A percentile compares a stretch with the other conserved stretches of the same genome.
phyloP scores from a whole-genome alignment of 2,113 vertebrate species.

The Silurus meridionalis region DNA sequence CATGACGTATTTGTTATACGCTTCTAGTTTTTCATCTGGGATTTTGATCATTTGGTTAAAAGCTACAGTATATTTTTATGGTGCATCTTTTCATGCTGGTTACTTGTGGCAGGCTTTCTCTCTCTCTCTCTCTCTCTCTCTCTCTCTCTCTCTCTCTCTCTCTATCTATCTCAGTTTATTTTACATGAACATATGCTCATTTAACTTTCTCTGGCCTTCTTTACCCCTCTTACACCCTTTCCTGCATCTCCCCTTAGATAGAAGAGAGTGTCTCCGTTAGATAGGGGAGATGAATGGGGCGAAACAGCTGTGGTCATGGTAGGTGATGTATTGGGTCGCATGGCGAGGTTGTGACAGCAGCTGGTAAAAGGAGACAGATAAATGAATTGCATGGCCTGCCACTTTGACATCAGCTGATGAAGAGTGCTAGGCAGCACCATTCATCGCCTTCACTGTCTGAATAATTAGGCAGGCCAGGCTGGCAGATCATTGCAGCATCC shows the following conservation, averaged over 20 bases:
- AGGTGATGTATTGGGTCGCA: slow-evolving; percentile 37
- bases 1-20: background rate
- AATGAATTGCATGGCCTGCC: slow-evolving; percentile 55
- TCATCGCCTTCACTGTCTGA: slow-evolving; percentile 36
- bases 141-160: slow-evolving; percentile 8
- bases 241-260: slow-evolving; percentile 8
- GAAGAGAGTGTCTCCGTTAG: background rate
- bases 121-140: background rate
- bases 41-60: background rate
- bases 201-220: slow-evolving; percentile 19
- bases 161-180: background rate
- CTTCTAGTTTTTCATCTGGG: background rate
- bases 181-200: background rate
- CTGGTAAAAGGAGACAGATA: slow-evolving; percentile 64
- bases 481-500: slow-evolving; percentile 12
- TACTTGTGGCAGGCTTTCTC: background rate
- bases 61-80: background rate
- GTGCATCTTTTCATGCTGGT: background rate
- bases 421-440: slow-evolving; percentile 38
- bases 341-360: slow-evolving; percentile 52
- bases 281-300: slow-evolving; percentile 31
- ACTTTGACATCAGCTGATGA: slow-evolving; percentile 58
- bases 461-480: slow-evolving; percentile 34
- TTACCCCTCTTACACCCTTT: slow-evolving; percentile 24
- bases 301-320: background rate